A percentile compares a stretch with the other conserved stretches of the same genome.
Evolutionary conservation across 1,140 invertebrate genomes (phyloP).

Genomic region (Maniola jurtina): DNA sequence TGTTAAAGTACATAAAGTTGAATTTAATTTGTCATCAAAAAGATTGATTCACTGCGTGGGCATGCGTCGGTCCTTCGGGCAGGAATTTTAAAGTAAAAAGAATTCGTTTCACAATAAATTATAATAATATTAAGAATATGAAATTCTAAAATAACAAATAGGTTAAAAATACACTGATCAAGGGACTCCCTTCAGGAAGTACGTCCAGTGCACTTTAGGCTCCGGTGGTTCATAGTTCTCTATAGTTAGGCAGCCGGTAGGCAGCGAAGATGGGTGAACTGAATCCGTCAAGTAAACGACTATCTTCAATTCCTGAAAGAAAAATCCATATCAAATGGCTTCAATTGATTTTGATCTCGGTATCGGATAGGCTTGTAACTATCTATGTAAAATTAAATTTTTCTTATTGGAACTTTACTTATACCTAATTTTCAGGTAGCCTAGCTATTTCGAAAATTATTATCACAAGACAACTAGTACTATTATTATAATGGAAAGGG

Average conservation of each 20-base stretch:
- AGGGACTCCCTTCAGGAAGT: slow-evolving; percentile 57
- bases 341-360: too few relatives aligned
- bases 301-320: slow-evolving; percentile 53
- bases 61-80: too few relatives aligned
- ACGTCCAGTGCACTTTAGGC: slow-evolving; percentile 62
- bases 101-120: background rate
- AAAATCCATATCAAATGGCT: background rate
- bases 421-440: too few relatives aligned
- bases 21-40: too few relatives aligned
- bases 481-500: too few relatives aligned
- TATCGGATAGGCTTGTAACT: too few relatives aligned
- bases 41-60: too few relatives aligned
- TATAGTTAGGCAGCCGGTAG: slow-evolving; percentile 57
- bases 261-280: slow-evolving; percentile 26
- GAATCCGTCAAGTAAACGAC: slow-evolving; percentile 47
- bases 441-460: too few relatives aligned
- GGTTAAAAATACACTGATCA: slow-evolving; percentile 25
- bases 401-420: too few relatives aligned
- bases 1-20: too few relatives aligned
- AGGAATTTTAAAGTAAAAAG: background rate
- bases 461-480: background rate
- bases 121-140: background rate
- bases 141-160: background rate
- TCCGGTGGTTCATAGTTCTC: slow-evolving; percentile 55
- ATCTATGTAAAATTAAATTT: too few relatives aligned